Evolutionary conservation across 1,140 invertebrate species (phyloP), one percentile per base, ranked within the genome.

Genomic region (Bombus affinis): DNA sequence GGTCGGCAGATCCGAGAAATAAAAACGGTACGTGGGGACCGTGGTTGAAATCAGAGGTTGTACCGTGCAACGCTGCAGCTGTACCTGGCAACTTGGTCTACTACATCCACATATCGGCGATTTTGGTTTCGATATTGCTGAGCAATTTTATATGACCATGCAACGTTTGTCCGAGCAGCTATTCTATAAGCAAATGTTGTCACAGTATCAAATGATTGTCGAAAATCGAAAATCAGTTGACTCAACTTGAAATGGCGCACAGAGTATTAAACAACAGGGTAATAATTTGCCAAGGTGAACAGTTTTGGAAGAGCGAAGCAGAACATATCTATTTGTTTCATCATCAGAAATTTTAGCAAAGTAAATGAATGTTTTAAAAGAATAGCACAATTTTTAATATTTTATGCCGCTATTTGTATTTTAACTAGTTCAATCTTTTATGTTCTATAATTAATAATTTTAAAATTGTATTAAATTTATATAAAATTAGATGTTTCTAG

Each of bases 1-100:
- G 92, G 85, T 79, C 89, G 37, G 95, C 95, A 3, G 94, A 96
- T 91, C 96, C 96, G 6, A 92, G 90, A 32, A 90, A 92, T 53
- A 95, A 90, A 70, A 96, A 96, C 87, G 91, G 94, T 74, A 96
- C 95, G 0, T 96, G 95, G 96, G 93, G 93, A 37, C 93, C 94
- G 0, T 96, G 96, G 95, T 74, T 94, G 9, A 85, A 82, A 2
- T 68, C 90, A 4, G 88, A 85, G n/a, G 70, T 80, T 2, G 78
- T 85, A 57, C 37, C 86, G 1, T 92, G 93, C 37, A 94, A 92
- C 70, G 85, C 90, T 0, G 92, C 92, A 1, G 76, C 90, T 0
- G 75, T 91, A 10, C 25, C 93, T 6, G 88, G 83, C n/a, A 92
- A 85, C 6, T 81, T 93, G 8, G 91, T 88, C 0, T 88, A 88